Base-by-base conservation (phyloP, 2,888 invertebrate genomes). In the Callimorpha dominula region DNA sequence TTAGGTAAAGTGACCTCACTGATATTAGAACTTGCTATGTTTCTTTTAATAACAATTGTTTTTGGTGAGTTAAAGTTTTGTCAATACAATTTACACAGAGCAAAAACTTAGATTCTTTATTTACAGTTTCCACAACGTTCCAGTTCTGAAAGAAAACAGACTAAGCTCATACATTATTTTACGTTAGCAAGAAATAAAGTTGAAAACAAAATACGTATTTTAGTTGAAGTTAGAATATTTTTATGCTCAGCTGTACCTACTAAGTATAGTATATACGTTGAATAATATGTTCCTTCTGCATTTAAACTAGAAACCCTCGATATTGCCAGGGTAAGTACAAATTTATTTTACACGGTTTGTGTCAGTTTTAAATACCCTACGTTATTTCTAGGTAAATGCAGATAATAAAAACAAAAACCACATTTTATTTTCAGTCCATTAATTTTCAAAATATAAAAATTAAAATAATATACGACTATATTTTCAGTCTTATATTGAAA, bases 61-160 rank as follows among this genome's bases (percentile, higher is more conserved):
- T 57, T n/a, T 12, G 43, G 52, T 15, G 8, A 40, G 17, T 42
- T 12, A 46, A 57, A 67, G 86, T 87, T 86, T 89, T 87, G 87
- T 88, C 88, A 88, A 87, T 88, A 89, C 81, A 86, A 87, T 82
- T 87, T 87, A 82, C 83, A 85, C 83, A 78, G 82, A 7, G 75
- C 79, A 85, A 86, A 85, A 83, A 84, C 86, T 88, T 88, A 85
- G 86, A 87, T 87, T 88, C 85, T 86, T 84, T 79, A 84, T 83
- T 83, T 83, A 78, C 81, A 85, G 86, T 81, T 83, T 50, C 40
- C 49, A 50, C 31, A 7, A 17, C 85, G 90, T 81, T 87, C 88
- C 73, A 90, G 85, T 90, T 90, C 81, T 81, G 81, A 82, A 85
- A 86, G 88, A 88, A 89, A 86, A 87, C 60, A 81, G 76, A 73